Percentiles rank a stretch among this genome's conserved stretches.
Conservation (phyloP, 2,113 vertebrate species). For the Pterophyllum scalare region DNA sequence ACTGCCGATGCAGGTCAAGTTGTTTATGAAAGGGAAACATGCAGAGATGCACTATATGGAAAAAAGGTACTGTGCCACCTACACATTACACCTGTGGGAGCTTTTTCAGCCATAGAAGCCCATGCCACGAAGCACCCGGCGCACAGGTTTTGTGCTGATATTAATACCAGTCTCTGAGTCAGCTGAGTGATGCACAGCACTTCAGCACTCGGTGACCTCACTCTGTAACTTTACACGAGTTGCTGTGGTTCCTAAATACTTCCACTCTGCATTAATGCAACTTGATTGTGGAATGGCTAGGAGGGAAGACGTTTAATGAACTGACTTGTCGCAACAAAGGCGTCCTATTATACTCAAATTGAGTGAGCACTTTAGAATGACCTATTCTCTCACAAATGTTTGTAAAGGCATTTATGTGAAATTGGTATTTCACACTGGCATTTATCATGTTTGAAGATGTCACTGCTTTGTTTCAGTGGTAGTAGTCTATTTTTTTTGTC, state of each 20-base stretch:
- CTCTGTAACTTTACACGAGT: neutral
- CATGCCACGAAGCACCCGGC: neutral
- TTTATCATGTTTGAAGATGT: neutral
- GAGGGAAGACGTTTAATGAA: accelerated
- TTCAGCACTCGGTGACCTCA: neutral
- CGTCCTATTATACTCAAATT: too few relatives aligned
- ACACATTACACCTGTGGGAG: accelerated
- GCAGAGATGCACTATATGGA: neutral
- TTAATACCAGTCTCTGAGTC: neutral
- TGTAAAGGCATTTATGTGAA: too few relatives aligned
- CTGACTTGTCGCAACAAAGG: too few relatives aligned
- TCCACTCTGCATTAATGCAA: neutral
- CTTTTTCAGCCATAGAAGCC: neutral
- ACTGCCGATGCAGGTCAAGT: neutral
- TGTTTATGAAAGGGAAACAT: neutral
- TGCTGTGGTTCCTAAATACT: neutral
- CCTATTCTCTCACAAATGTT: neutral
- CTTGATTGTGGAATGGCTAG: neutral
- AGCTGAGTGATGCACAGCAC: neutral
- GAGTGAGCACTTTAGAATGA: neutral
- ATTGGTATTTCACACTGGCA: neutral
- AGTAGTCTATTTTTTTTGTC: neutral
- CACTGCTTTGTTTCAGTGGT: accelerated
- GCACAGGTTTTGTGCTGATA: neutral
- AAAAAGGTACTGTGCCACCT: accelerated